Evolutionary conservation across 2,797 vertebrate genomes (phyloP).

Genomic region (Sebastes cheni): DNA sequence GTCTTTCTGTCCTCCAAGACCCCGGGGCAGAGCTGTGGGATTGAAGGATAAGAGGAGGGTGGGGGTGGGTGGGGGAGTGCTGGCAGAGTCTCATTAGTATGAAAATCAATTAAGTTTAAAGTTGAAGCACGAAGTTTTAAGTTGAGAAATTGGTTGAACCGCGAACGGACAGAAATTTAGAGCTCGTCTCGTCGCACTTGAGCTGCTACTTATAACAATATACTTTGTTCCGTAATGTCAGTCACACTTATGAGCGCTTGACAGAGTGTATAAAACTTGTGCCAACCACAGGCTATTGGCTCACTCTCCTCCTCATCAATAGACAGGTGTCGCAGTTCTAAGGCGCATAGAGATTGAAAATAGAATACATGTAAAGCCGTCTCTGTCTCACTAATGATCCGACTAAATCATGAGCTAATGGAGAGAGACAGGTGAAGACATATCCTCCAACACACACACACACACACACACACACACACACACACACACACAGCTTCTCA

Average conservation of each 20-base stretch:
- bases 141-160: slow-evolving; percentile 38
- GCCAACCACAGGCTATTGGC: slow-evolving; percentile 61
- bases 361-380: slow-evolving; percentile 72
- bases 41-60: slow-evolving; percentile 21
- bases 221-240: slow-evolving; percentile 56
- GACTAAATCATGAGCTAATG: slow-evolving; percentile 75
- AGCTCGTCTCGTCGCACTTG: slow-evolving; percentile 15
- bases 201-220: slow-evolving; percentile 42
- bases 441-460: slow-evolving; percentile 57
- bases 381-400: slow-evolving; percentile 77
- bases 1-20: slow-evolving; percentile 83
- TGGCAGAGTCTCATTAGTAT: slow-evolving; percentile 46
- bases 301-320: slow-evolving; percentile 69
- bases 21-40: slow-evolving; percentile 30
- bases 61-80: not conserved
- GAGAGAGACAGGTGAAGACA: slow-evolving; percentile 76
- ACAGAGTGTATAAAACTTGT: slow-evolving; percentile 52
- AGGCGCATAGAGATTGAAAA: slow-evolving; percentile 70
- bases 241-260: slow-evolving; percentile 52
- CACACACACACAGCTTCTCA: slow-evolving; percentile 42
- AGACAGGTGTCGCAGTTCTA: slow-evolving; percentile 71
- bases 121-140: slow-evolving; percentile 42
- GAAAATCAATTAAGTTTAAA: slow-evolving; percentile 57
- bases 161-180: slow-evolving; percentile 16
- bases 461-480: not conserved